phyloP scores from a whole-genome alignment of 2,113 vertebrate genomes.

The Eublepharis macularius region DNA sequence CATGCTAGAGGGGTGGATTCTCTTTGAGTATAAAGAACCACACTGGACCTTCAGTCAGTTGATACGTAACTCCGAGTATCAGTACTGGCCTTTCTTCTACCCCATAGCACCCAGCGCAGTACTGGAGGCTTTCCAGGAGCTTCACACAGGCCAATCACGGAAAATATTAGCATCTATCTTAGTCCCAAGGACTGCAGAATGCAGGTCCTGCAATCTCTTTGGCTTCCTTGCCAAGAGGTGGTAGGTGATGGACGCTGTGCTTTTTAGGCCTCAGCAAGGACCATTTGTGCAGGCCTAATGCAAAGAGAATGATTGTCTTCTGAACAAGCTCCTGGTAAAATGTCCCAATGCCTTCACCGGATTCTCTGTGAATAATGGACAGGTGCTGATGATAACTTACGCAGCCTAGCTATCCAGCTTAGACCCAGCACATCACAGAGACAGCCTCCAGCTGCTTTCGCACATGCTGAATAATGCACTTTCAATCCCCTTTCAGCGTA shows the following conservation, averaged over 20 bases:
- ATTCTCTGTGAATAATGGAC: too few species aligned
- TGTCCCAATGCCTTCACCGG: too few species aligned
- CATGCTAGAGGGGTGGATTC: neutral
- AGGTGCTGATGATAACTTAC: too few species aligned
- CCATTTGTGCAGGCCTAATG: too few species aligned
- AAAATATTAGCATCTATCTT: neutral
- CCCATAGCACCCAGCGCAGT: neutral
- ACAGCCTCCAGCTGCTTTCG: neutral
- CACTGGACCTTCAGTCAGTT: neutral
- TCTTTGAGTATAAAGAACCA: neutral
- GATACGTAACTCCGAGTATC: rapidly evolving
- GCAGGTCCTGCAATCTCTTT: conserved; percentile 7
- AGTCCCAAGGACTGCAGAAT: neutral
- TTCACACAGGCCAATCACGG: too few species aligned
- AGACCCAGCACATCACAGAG: too few species aligned
- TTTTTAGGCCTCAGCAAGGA: neutral
- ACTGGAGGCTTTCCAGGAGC: neutral
- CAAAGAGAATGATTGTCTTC: too few species aligned
- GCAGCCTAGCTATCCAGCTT: too few species aligned
- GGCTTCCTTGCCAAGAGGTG: neutral
- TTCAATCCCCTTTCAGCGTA: neutral
- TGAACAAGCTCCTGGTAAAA: too few species aligned
- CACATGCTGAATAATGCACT: neutral
- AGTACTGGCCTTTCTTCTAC: neutral
- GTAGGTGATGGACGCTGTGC: too few species aligned